Conservation (phyloP, 2,797 vertebrate species). For the Neoniphon sammara region DNA sequence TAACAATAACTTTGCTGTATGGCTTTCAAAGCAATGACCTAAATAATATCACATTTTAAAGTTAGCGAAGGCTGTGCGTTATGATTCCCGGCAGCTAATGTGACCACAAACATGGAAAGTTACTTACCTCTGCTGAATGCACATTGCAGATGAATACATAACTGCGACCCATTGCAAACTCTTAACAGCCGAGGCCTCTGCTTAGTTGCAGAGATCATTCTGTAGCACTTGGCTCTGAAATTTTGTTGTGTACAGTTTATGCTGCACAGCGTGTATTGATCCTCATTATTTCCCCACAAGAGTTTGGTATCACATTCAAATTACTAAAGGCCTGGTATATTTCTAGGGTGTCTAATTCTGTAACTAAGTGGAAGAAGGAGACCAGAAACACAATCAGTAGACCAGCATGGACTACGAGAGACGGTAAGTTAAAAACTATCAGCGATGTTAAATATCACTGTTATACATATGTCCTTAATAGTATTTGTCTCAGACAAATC, state of each 20-base stretch:
- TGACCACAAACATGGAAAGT: background rate
- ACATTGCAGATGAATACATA: slow-evolving; percentile 4
- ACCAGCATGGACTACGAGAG: slow-evolving; percentile 81
- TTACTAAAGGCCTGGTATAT: background rate
- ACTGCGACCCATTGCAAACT: too few relatives aligned
- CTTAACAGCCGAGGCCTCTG: too few relatives aligned
- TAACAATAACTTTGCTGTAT: background rate
- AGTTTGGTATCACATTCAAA: background rate
- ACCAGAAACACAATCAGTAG: slow-evolving; percentile 42
- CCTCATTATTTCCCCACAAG: too few relatives aligned
- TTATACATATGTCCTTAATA: background rate
- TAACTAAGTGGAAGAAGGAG: slow-evolving; percentile 34
- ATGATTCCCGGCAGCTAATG: background rate
- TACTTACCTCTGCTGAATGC: background rate
- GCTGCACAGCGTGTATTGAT: background rate
- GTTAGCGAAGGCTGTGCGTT: slow-evolving; percentile 29
- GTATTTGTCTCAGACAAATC: background rate
- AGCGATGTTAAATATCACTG: background rate
- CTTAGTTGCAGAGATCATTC: too few relatives aligned
- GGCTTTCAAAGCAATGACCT: background rate
- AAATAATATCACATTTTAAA: slow-evolving; percentile 6
- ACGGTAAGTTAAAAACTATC: slow-evolving; percentile 71
- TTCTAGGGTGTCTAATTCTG: slow-evolving; percentile 49
- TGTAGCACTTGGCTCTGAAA: too few relatives aligned
- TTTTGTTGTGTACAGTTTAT: background rate